phyloP scores from a whole-genome alignment of 2,797 vertebrate species.

The Lacerta bilineata region DNA sequence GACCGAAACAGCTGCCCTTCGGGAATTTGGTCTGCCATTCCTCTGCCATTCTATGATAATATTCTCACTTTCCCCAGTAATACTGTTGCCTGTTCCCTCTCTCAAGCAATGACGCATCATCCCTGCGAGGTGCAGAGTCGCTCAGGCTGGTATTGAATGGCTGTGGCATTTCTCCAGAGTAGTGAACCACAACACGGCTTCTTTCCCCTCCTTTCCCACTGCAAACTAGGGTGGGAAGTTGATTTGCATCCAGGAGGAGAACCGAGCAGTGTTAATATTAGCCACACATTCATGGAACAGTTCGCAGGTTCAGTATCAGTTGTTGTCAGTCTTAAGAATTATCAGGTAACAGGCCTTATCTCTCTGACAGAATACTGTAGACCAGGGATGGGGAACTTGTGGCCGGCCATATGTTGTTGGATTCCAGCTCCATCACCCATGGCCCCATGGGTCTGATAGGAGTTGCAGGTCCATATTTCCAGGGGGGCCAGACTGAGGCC shows the following conservation, averaged over 20 bases:
- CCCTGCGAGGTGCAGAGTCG: no score
- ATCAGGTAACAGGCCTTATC: not conserved
- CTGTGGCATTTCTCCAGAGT: no score
- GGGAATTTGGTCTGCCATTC: no score
- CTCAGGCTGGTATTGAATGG: no score
- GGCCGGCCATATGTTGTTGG: no score
- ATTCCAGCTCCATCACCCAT: no score
- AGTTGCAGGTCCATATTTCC: not conserved
- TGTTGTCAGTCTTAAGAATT: not conserved
- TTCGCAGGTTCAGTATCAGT: not conserved
- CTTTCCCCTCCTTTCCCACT: not conserved
- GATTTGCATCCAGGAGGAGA: not conserved
- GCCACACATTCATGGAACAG: not conserved
- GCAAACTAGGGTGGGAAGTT: not conserved
- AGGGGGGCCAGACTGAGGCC: not conserved
- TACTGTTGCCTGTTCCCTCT: not conserved
- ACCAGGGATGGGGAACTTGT: no score
- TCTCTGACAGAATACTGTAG: not conserved
- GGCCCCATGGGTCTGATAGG: no score
- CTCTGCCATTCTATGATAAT: no score
- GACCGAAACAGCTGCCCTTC: no score
- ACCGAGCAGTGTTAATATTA: not conserved
- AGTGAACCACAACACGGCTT: no score
- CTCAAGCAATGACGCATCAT: no score
- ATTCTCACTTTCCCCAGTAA: not conserved